Base-by-base conservation (phyloP, 1,140 invertebrate genomes). In the Teleogryllus occipitalis region DNA sequence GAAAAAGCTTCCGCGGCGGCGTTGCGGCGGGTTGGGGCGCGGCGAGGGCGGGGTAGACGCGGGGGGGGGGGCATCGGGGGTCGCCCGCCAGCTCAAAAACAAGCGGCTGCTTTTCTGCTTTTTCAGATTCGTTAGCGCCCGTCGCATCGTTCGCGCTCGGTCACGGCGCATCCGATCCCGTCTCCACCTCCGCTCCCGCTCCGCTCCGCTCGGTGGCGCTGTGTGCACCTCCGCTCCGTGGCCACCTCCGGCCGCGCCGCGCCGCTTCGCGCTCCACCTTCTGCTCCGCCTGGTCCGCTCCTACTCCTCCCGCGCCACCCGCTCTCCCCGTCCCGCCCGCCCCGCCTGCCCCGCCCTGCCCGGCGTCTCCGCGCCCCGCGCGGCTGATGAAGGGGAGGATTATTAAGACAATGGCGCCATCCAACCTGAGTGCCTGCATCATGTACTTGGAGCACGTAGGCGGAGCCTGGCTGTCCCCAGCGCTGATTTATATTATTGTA, bases 401-500 rank as follows among this genome's bases (percentile, higher is more conserved):
- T 77, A 77, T 77, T 77, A 77, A 77, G 76, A 77, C 76, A 77
- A 77, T 77, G 76, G 46, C 76, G 48, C 76, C 47, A 46, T 77
- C 76, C 48, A 77, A 77, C 76, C 76, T 75, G 75, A 75, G 27
- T 46, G 75, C 47, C 39, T 77, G 76, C 76, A 77, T 77, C 76
- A 77, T 77, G 78, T 78, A 78, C 54, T 48, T 73, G 21, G 22
- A 27, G 54, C 78, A 78, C 78, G 78, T 78, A 78, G 22, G 46
- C 78, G 39, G 54, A 22, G 48, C 21, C 8, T 47, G 8, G 72
- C 78, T 74, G 54, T 74, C 54, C 78, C 54, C 21, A n/a, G 54
- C 8, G 54, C 72, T 79, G 78, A 79, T 79, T 79, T 79, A 79
- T 79, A 79, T 54, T 76, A 76, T 75, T 79, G 78, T 79, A 75